A percentile compares a stretch with the other conserved stretches of the same genome.
phyloP scores from a whole-genome alignment of 2,797 vertebrate genomes.

The Garrulus glandarius region DNA sequence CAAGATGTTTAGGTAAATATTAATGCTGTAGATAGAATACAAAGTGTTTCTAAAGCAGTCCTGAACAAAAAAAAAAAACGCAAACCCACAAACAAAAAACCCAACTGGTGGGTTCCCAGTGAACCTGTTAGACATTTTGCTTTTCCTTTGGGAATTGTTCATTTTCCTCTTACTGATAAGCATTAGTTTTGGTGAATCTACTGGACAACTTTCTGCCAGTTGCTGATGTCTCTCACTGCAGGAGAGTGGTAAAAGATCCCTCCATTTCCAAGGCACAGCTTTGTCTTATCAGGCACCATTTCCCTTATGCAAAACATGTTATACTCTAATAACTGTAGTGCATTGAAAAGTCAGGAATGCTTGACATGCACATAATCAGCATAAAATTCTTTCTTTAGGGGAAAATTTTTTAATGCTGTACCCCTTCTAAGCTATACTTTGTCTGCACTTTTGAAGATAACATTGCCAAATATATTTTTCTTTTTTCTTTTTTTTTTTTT shows the following conservation, averaged over 20 bases:
- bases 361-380: background rate
- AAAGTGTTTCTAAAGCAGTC: background rate
- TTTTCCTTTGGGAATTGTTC: background rate
- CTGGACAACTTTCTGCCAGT: background rate
- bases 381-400: background rate
- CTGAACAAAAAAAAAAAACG: background rate
- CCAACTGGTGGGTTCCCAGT: background rate
- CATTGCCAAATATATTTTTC: slow-evolving; percentile 34
- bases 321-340: background rate
- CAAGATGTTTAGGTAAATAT: slow-evolving; percentile 7
- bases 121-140: background rate
- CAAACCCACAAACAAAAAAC: background rate
- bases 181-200: background rate
- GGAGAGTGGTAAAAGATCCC: background rate
- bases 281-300: background rate
- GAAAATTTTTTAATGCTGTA: background rate
- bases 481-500: background rate
- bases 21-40: background rate
- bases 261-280: background rate
- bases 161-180: background rate
- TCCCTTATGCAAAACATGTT: background rate
- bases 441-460: slow-evolving; percentile 22
- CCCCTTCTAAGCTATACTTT: background rate
- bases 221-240: background rate
- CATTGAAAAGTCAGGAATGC: background rate